Percentiles rank a stretch among this genome's conserved stretches.
Conservation (phyloP, 2,113 vertebrate species). For the Brienomyrus longianalis region DNA sequence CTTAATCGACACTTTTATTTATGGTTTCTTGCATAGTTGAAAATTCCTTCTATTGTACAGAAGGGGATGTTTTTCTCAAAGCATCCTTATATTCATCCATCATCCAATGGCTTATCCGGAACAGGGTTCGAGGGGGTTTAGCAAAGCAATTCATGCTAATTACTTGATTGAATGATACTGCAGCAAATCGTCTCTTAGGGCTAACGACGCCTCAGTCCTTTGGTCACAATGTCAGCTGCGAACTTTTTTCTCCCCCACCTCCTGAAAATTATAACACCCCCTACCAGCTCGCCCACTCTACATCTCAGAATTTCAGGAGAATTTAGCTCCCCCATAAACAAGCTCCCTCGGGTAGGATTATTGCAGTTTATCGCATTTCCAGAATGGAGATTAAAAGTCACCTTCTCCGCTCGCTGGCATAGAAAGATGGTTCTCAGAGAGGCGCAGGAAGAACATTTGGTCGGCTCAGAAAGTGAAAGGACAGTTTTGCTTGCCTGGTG, state of each 20-base stretch:
- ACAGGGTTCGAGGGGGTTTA: background rate
- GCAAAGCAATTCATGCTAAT: background rate
- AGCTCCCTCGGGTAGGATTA: background rate
- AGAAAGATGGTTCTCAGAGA: background rate
- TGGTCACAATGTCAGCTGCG: background rate
- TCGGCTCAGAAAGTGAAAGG: background rate
- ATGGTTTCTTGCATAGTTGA: background rate
- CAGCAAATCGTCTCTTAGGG: background rate
- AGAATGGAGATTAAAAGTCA: background rate
- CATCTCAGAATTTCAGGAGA: background rate
- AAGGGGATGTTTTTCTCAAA: background rate
- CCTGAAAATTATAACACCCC: background rate
- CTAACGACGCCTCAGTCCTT: background rate
- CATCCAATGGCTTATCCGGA: background rate
- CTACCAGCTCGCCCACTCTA: background rate
- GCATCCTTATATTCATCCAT: background rate
- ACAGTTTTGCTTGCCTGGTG: background rate
- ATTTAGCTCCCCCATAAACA: background rate
- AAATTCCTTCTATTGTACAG: background rate
- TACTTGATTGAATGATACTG: background rate
- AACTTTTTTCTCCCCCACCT: background rate
- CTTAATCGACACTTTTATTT: background rate
- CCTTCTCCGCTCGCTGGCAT: background rate
- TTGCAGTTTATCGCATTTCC: conserved; percentile 4
- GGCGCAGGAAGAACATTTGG: background rate